Evolutionary conservation across 37 sponge, comb jelly and placozoan species (phyloP), one percentile per base, ranked within the genome.

Genomic region (Aphrocallistes beatrix): DNA sequence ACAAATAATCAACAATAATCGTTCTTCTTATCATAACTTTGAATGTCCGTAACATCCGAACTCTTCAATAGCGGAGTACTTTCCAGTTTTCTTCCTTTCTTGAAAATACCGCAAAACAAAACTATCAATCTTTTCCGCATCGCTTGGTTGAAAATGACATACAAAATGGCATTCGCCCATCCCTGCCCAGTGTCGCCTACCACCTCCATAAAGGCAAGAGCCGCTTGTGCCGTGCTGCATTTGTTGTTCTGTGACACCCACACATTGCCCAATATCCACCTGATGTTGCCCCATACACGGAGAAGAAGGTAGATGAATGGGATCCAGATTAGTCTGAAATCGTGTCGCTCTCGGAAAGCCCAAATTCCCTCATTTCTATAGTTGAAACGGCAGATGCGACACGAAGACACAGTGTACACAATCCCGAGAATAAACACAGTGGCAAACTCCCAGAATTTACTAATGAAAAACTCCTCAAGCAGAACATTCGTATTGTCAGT

Each of bases 121-220:
- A n/a, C n/a, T n/a, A n/a, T n/a, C n/a, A n/a, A n/a, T 60, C 75
- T 60, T 30, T 60, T 28, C n/a, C 75, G 75, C 75, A 60, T 60
- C n/a, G 75, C 75, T 13, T 60, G 75, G 21, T 60, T 60, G 75
- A 60, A 60, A 25, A 60, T 60, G 3, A 60, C n/a, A 60, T 60
- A 60, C 21, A 60, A 28, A 28, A 60, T 21, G n/a, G 75, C 75
- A 13, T 60, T 60, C 32, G 75, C 75, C 75, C 75, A 60, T 6
- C 75, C 75, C n/a, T 60, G 75, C n/a, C 75, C 75, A 60, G 75
- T 60, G 21, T 60, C 75, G 6, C 75, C 75, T 32, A 60, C n/a
- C 8, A 60, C 3, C n/a, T 60, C 28, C 34, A 60, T 32, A 60
- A 60, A 60, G 28, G 75, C 75, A 30, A 60, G 75, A 28, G 21